A percentile compares a stretch with the other conserved stretches of the same genome.
These are phyloP conservation scores for Neodiprion virginianus DNA, from an alignment of 1,140 invertebrate species.

Conservation along the genomic window DNA sequence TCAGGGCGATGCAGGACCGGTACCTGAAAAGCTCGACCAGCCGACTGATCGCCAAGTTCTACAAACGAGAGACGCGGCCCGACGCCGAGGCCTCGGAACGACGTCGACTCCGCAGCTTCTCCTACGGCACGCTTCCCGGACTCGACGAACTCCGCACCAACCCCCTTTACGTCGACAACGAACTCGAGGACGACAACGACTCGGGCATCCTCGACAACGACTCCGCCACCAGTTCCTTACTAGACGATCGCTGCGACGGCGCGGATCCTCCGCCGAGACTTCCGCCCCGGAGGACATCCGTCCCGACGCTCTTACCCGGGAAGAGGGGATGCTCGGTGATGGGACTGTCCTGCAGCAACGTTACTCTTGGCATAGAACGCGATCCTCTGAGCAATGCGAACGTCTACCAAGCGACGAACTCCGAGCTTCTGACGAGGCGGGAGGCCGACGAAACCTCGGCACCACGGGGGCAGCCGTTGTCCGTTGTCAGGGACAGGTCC, in stretches of 20 bases:
- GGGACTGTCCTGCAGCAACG: conserved; percentile 26
- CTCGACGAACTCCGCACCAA: conserved; percentile 74
- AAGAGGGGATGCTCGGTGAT: conserved; percentile 9
- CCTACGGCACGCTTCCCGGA: conserved; percentile 76
- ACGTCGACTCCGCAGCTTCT: conserved; percentile 75
- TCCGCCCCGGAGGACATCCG: conserved; percentile 42
- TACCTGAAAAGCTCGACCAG: conserved; percentile 74
- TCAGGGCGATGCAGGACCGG: conserved; percentile 75
- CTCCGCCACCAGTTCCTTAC: conserved; percentile 71
- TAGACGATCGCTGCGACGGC: conserved; percentile 69
- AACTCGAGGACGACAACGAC: conserved; percentile 71
- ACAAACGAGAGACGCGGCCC: conserved; percentile 62
- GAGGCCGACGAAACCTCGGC: conserved; percentile 11
- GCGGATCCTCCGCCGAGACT: conserved; percentile 41
- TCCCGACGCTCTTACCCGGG: conserved; percentile 32
- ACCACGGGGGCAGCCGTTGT: conserved; percentile 54
- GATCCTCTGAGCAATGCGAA: conserved; percentile 32
- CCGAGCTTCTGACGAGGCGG: conserved; percentile 26
- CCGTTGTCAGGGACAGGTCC: conserved; percentile 58
- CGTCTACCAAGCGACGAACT: conserved; percentile 26
- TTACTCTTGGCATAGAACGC: conserved; percentile 33
- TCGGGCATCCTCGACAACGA: conserved; percentile 79
- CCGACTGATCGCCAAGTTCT: conserved; percentile 73
- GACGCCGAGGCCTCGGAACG: conserved; percentile 60
- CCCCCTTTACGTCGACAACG: conserved; percentile 69